Conservation (phyloP, 2,797 vertebrate species). For the Phrynocephalus vlangalii region DNA sequence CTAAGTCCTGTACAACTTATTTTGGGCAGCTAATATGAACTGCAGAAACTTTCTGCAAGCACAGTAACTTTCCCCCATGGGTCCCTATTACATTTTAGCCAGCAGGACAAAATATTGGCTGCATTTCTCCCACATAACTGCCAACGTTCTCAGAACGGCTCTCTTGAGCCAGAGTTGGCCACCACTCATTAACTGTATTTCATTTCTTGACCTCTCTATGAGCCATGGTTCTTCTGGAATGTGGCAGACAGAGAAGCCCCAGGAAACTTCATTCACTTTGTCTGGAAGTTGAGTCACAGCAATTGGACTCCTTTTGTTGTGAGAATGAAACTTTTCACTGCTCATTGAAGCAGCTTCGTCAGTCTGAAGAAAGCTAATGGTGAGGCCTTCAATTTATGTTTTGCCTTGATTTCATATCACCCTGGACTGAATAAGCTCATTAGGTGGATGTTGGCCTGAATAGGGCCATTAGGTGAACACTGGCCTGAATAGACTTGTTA, state of each 20-base stretch:
- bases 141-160: slow-evolving; percentile 22
- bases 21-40: slow-evolving; percentile 2
- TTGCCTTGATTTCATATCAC: no score
- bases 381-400: no score
- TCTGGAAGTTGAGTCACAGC: background rate
- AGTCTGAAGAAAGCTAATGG: no score
- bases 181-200: background rate
- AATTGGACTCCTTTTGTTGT: no score
- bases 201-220: slow-evolving; percentile 44
- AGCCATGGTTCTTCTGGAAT: slow-evolving; percentile 50
- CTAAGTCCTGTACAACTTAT: background rate
- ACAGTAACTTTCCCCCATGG: background rate
- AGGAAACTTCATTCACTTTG: slow-evolving; percentile 49
- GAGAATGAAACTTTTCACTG: no score
- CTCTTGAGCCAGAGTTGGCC: slow-evolving; percentile 26
- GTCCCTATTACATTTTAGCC: slow-evolving; percentile 17
- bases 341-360: no score
- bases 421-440: no score
- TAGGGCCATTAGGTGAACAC: no score
- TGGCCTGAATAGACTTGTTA: no score
- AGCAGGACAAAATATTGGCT: slow-evolving; percentile 8
- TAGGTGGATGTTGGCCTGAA: no score
- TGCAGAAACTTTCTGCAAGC: slow-evolving; percentile 28
- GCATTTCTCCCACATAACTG: background rate
- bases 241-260: slow-evolving; percentile 52